Evolutionary conservation across 1,140 invertebrate species (phyloP), one percentile per base, ranked within the genome.

Genomic region (Neodiprion fabricii): DNA sequence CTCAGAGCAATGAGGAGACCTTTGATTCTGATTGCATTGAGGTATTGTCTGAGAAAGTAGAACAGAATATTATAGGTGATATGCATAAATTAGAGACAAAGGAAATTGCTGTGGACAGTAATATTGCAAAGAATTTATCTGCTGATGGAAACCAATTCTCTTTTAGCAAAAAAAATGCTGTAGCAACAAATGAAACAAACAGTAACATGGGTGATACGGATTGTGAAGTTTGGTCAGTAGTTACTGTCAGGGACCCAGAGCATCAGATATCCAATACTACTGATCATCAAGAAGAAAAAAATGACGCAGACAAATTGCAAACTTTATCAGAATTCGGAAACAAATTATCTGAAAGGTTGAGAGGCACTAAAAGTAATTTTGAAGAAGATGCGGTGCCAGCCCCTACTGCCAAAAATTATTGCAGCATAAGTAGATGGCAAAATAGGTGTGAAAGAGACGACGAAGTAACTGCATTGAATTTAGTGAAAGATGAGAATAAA

Each of bases 131-230:
- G 28, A 40, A 40, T 40, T 40, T 40, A 0, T 40, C 17, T 72
- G 23, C 14, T 70, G 72, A 69, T 70, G 21, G 71, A 70, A 40
- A 1, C 69, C 40, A 17, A 71, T 72, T 70, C 66, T 12, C 49
- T 72, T 53, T 72, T 61, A 17, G 68, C 72, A n/a, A 72, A 50
- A 0, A 48, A 61, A 75, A 50, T 65, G 9, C 21, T 49, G 53
- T 50, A 12, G 12, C 53, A 50, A 14, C 53, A 61, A 28, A 14
- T 1, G 28, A 14, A 17, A 72, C 53, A 49, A 17, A 7, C n/a
- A 61, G 9, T 17, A 14, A 47, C 9, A 53, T 49, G 28, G 23
- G 8, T 7, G 53, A 12, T 12, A 61, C 71, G 17, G 53, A 61
- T 61, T 17, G 53, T 61, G n/a, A 61, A 61, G 11, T 9, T 9